Conservation (phyloP, 1,140 invertebrate species). For the Olivierus martensii region DNA sequence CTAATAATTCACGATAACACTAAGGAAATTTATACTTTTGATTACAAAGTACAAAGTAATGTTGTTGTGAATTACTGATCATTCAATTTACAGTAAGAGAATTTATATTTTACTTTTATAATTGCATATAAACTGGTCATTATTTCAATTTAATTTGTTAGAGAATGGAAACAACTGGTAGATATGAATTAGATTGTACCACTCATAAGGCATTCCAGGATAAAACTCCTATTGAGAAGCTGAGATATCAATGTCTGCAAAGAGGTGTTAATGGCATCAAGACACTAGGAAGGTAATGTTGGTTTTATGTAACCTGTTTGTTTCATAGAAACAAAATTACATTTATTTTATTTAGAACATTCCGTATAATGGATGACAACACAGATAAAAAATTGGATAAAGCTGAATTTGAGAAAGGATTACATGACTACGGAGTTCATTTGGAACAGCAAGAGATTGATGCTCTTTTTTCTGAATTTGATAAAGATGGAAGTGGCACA, state of each 20-base stretch:
- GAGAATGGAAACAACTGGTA: too few relatives aligned
- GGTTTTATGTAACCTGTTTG: not conserved
- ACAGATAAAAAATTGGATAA: slow-evolving; percentile 63
- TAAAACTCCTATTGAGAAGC: slow-evolving; percentile 50
- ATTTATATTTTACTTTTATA: too few relatives aligned
- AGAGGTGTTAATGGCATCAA: slow-evolving; percentile 78
- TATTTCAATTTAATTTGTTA: too few relatives aligned
- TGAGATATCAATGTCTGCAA: slow-evolving; percentile 65
- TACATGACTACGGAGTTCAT: slow-evolving; percentile 57
- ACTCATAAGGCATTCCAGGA: not conserved
- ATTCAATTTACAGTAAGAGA: too few relatives aligned
- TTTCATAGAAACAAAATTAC: too few relatives aligned
- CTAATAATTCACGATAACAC: too few relatives aligned
- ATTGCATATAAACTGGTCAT: too few relatives aligned
- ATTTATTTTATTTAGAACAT: slow-evolving; percentile 26
- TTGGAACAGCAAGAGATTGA: slow-evolving; percentile 43
- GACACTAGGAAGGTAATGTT: slow-evolving; percentile 60
- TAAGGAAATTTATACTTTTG: too few relatives aligned
- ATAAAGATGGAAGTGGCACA: slow-evolving; percentile 66
- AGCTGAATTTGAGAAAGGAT: slow-evolving; percentile 67
- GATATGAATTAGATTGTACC: too few relatives aligned
- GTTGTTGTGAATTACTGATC: too few relatives aligned
- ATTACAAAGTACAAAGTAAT: too few relatives aligned
- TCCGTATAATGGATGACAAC: slow-evolving; percentile 84
- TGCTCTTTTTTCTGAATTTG: slow-evolving; percentile 57